These are phyloP conservation scores for Cotesia typhae DNA, from an alignment of 1,140 invertebrate genomes.

Conservation along the genomic window DNA sequence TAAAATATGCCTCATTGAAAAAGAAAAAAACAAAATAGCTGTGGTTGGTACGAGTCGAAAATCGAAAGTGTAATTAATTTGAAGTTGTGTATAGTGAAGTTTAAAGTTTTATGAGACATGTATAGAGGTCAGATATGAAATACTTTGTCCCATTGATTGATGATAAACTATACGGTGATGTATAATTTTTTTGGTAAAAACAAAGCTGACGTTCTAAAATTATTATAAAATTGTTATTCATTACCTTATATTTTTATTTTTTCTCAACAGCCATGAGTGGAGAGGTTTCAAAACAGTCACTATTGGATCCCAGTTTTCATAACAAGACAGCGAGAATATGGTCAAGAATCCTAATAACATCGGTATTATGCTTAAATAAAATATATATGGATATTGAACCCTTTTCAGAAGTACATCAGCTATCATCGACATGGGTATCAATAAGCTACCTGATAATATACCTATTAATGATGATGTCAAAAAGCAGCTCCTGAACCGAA, in stretches of 20 bases:
- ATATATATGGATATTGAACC: constrained; percentile 77
- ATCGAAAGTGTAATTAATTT: too few relatives aligned
- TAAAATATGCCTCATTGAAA: too few relatives aligned
- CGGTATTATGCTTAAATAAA: constrained; percentile 83
- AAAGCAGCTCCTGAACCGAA: constrained; percentile 80
- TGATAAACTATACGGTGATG: too few relatives aligned
- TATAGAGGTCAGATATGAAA: too few relatives aligned
- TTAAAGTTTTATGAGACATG: too few relatives aligned
- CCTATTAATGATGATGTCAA: constrained; percentile 87
- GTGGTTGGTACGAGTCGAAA: too few relatives aligned
- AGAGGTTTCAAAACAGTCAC: constrained; percentile 72
- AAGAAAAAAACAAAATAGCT: too few relatives aligned
- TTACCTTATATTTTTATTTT: constrained; percentile 66
- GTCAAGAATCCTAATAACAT: constrained; percentile 82
- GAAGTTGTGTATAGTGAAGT: too few relatives aligned
- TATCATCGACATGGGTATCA: constrained; percentile 86
- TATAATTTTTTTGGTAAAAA: too few relatives aligned
- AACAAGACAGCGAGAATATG: constrained; percentile 79
- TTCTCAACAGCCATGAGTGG: constrained; percentile 67
- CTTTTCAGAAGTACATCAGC: constrained; percentile 82
- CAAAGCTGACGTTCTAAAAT: too few relatives aligned
- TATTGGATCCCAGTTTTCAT: constrained; percentile 87
- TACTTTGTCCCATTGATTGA: too few relatives aligned
- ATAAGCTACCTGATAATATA: constrained; percentile 82
- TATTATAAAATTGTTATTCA: too few relatives aligned